Evolutionary conservation across 2,888 invertebrate genomes (phyloP).

Genomic region (Schrankia costaestrigalis): DNA sequence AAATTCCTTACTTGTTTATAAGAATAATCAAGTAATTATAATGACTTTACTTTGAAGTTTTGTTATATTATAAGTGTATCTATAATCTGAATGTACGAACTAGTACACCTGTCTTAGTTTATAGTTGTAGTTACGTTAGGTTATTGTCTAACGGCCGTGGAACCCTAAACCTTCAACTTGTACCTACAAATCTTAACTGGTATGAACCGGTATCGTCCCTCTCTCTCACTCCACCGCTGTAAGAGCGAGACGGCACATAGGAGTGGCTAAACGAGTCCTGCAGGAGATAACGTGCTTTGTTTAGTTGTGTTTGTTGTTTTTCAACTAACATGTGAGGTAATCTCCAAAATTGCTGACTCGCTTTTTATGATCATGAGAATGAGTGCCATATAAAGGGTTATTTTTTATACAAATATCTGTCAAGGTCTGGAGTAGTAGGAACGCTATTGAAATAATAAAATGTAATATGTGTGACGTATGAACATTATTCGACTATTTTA

Average conservation of each 20-base stretch:
- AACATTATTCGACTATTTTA: no score
- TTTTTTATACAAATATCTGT: no score
- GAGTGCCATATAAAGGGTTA: neutral
- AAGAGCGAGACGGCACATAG: constrained; percentile 20
- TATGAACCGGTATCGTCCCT: constrained; percentile 18
- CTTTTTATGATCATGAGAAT: neutral
- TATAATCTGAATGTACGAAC: no score
- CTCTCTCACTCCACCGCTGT: constrained; percentile 12
- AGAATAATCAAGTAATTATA: no score
- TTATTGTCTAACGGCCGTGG: constrained; percentile 6
- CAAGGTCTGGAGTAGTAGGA: no score
- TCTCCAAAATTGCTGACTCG: constrained; percentile 3
- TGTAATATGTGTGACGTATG: neutral
- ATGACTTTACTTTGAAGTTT: no score
- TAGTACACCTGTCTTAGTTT: neutral
- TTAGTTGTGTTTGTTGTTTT: constrained; percentile 6
- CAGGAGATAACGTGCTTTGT: constrained; percentile 23
- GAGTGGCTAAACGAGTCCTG: constrained; percentile 28
- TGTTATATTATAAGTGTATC: no score
- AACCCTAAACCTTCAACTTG: constrained; percentile 16
- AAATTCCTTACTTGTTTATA: no score
- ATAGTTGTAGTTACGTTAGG: neutral
- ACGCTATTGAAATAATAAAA: no score
- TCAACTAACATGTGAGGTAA: constrained; percentile 3
- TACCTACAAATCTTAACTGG: constrained; percentile 17